Base-by-base conservation (phyloP, 1,140 invertebrate genomes). In the Nomia melanderi region DNA sequence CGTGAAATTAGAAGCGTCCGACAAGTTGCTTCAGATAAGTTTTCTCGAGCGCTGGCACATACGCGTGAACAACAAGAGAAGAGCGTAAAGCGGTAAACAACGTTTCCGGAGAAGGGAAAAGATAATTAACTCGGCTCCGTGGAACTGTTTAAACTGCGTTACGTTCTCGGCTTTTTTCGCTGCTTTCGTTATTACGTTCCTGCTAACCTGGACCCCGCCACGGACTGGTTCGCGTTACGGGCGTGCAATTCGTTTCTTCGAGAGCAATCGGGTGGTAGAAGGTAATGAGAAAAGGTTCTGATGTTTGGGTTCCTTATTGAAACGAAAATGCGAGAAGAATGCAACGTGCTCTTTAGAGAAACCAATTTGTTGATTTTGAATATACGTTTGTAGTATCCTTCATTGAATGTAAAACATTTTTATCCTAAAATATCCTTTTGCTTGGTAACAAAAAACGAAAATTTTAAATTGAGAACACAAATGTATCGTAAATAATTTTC, bases 121-220 rank as follows among this genome's bases (percentile, higher is more conserved):
- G 78, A 77, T 83, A 80, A 83, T 83, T 80, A 83, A 66, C 79
- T 74, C 62, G 57, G 67, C 54, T 63, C 59, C 78, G 69, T 66
- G 47, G 59, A 54, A 65, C 59, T 71, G 14, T 33, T 59, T 50
- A 69, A 56, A 54, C 23, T 23, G 27, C 59, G 47, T 23, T 65
- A 39, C 60, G 54, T 62, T 41, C 57, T 25, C 57, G 44, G 67
- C 0, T 23, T 59, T 71, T 53, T 9, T 23, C 53, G 12, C 47
- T 3, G 25, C 39, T 53, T 41, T 31, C 56, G 8, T 33, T 31
- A 33, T 59, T 31, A 33, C 39, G 12, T 74, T 29, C 25, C 56
- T 39, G 53, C 50, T 36, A 7, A 39, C 14, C 8, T 59, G 44
- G 36, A 23, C 23, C 31, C 11, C 11, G n/a, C n/a, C n/a, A n/a